These are phyloP conservation scores for Caenorhabditis sp. DNA, from an alignment of 2,888 invertebrate genomes.

Conservation along the genomic window DNA sequence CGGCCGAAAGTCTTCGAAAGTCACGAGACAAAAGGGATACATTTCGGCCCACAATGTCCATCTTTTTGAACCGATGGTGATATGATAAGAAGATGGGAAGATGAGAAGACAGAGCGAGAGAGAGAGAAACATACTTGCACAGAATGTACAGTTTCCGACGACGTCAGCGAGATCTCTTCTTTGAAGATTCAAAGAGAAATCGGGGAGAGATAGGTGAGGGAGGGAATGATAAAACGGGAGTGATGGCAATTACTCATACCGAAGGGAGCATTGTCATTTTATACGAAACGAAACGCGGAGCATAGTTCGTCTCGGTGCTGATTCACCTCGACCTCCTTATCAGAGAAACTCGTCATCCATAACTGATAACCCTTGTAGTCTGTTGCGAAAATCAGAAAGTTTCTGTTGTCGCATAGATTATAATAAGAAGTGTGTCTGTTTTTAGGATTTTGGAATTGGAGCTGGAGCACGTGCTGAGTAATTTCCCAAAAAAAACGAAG, in stretches of 20 bases:
- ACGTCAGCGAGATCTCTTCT: constrained; percentile 1
- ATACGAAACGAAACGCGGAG: constrained; percentile 6
- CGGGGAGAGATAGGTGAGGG: too few relatives aligned
- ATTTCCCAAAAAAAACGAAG: neutral
- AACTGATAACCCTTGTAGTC: constrained; percentile 14
- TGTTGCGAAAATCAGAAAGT: constrained; percentile 6
- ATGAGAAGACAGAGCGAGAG: neutral
- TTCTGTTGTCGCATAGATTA: constrained; percentile 4
- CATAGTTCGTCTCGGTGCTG: constrained; percentile 1
- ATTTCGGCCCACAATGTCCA: constrained; percentile 15
- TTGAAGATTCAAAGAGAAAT: neutral
- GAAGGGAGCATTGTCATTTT: neutral
- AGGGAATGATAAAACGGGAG: constrained; percentile 8
- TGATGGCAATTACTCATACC: constrained; percentile 1
- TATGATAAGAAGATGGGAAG: constrained; percentile 18
- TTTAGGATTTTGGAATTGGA: too few relatives aligned
- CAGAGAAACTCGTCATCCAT: constrained; percentile 18
- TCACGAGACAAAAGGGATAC: constrained; percentile 23
- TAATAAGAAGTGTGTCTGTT: constrained; percentile 1
- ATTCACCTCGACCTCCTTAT: constrained; percentile 11
- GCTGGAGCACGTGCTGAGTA: constrained; percentile 2
- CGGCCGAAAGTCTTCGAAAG: constrained; percentile 23
- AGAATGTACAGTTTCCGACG: neutral
- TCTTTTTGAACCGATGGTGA: constrained; percentile 39
- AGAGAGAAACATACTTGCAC: neutral